Conservation (phyloP, 1,140 invertebrate genomes). For the Drosophila fuyamai region DNA sequence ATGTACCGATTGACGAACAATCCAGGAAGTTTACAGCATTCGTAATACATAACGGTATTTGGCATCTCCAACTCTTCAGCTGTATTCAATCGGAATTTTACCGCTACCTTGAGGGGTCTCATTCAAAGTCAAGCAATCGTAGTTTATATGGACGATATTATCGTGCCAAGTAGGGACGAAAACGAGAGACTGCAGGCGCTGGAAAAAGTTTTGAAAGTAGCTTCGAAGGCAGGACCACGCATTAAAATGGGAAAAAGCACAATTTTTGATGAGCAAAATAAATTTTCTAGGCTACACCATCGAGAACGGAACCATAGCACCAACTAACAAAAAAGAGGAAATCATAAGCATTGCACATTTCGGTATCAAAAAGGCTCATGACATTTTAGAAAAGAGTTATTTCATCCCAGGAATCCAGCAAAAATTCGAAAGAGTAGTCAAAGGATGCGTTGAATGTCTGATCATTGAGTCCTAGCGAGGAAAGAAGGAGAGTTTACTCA, state of each 20-base stretch:
- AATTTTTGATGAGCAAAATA: background rate
- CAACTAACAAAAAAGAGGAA: background rate
- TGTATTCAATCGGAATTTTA: background rate
- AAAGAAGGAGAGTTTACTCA: background rate
- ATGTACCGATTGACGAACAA: background rate
- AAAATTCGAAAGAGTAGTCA: too few relatives aligned
- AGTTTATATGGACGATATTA: background rate
- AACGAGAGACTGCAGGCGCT: too few relatives aligned
- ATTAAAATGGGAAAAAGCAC: too few relatives aligned
- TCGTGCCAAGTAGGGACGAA: background rate
- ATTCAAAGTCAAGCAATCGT: background rate
- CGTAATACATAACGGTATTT: background rate
- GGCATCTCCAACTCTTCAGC: background rate
- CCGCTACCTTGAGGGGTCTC: background rate
- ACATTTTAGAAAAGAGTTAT: too few relatives aligned
- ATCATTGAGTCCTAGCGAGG: background rate
- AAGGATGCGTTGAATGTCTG: too few relatives aligned
- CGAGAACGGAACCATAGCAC: slow-evolving; percentile 10
- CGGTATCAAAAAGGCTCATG: too few relatives aligned
- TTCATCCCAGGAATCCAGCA: too few relatives aligned
- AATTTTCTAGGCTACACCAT: slow-evolving; percentile 1
- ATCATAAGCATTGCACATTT: too few relatives aligned
- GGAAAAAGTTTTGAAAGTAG: too few relatives aligned
- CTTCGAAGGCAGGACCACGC: too few relatives aligned
- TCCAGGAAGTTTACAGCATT: slow-evolving; percentile 10